phyloP scores from a whole-genome alignment of 2,113 vertebrate species.

The Leuciscus idus region DNA sequence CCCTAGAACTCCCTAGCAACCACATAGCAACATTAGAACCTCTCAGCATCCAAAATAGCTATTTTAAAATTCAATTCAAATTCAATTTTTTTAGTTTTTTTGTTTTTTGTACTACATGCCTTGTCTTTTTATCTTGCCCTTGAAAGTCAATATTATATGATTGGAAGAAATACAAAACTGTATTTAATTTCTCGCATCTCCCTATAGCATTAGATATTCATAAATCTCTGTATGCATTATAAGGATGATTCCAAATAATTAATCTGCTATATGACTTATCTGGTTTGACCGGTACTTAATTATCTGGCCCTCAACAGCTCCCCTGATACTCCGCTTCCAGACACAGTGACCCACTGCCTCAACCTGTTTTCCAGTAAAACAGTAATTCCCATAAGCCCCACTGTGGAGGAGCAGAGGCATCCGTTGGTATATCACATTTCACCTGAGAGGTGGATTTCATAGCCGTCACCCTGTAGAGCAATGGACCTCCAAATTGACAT shows the following conservation, averaged over 20 bases:
- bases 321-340: conserved; percentile 64
- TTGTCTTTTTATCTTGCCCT: not conserved
- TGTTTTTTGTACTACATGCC: not conserved
- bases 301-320: conserved; percentile 71
- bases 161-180: too few relatives aligned
- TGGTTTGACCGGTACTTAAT: conserved; percentile 72
- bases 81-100: too few relatives aligned
- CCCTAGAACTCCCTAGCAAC: not conserved
- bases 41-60: not conserved
- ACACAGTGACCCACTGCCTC: conserved; percentile 57
- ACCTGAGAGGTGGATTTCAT: conserved; percentile 53
- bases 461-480: conserved; percentile 53
- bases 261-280: conserved; percentile 71
- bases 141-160: not conserved
- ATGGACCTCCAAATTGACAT: conserved; percentile 57
- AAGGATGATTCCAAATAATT: conserved; percentile 74
- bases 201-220: conserved; percentile 43
- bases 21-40: not conserved
- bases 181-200: conserved; percentile 9
- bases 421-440: conserved; percentile 57
- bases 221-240: conserved; percentile 59
- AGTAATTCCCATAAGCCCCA: conserved; percentile 61
- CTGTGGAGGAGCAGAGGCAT: conserved; percentile 49
- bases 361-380: conserved; percentile 64
- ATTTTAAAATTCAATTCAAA: not conserved